phyloP scores from a whole-genome alignment of 2,888 invertebrate species.

The Nymphalis polychloros region DNA sequence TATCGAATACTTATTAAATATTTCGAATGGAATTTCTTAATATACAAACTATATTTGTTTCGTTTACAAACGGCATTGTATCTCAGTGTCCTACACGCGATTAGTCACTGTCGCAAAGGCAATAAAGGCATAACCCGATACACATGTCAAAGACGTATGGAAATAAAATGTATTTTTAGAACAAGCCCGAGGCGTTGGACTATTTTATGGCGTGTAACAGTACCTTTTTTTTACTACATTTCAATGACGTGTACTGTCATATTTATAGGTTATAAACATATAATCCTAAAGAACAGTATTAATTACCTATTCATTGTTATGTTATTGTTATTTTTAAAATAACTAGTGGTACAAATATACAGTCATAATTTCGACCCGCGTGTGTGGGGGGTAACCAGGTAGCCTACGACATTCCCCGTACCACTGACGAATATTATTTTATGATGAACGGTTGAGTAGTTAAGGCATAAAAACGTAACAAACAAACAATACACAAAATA shows the following conservation, averaged over 20 bases:
- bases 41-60: background rate
- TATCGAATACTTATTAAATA: background rate
- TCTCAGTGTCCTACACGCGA: constrained; percentile 1
- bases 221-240: background rate
- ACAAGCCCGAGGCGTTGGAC: background rate
- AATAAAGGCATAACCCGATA: constrained; percentile 22
- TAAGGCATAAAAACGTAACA: too few relatives aligned
- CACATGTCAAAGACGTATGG: constrained; percentile 21
- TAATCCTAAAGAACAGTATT: too few relatives aligned
- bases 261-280: background rate
- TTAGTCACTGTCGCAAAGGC: constrained; percentile 14
- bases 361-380: too few relatives aligned
- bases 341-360: too few relatives aligned
- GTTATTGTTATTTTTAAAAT: too few relatives aligned
- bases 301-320: too few relatives aligned
- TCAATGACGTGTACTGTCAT: background rate
- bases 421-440: too few relatives aligned
- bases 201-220: constrained; percentile 7
- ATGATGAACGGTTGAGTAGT: too few relatives aligned
- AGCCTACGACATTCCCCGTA: too few relatives aligned
- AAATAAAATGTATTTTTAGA: constrained; percentile 28
- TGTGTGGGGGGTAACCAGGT: too few relatives aligned
- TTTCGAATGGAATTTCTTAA: background rate
- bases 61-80: background rate
- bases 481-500: too few relatives aligned